Evolutionary conservation across 2,113 vertebrate species (phyloP).

Genomic region (Lasiurus borealis): DNA sequence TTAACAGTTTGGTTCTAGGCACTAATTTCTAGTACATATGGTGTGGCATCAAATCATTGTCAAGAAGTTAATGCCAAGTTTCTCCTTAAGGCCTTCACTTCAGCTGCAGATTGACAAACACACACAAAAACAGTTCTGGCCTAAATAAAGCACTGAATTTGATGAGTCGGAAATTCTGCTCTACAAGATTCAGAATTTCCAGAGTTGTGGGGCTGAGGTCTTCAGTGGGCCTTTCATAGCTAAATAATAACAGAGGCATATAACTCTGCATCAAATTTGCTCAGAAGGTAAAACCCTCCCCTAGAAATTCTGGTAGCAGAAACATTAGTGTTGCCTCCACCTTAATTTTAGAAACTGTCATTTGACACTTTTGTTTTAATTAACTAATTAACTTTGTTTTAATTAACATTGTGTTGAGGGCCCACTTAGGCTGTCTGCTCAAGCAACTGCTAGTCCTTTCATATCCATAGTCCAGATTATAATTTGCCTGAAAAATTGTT

Average conservation of each 20-base stretch:
- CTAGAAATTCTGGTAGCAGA: slow-evolving; percentile 27
- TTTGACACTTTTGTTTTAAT: slow-evolving; percentile 61
- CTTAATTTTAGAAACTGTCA: slow-evolving; percentile 66
- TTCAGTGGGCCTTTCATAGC: slow-evolving; percentile 8
- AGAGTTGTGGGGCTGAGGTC: not conserved
- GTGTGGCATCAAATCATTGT: slow-evolving; percentile 80
- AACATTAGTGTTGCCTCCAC: slow-evolving; percentile 1
- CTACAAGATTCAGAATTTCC: slow-evolving; percentile 52
- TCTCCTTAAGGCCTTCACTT: slow-evolving; percentile 78
- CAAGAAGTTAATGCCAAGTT: slow-evolving; percentile 82
- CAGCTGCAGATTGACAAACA: slow-evolving; percentile 79
- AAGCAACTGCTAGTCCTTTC: slow-evolving; percentile 1
- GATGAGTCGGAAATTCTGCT: slow-evolving; percentile 62
- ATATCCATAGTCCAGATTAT: not conserved
- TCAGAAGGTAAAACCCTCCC: slow-evolving; percentile 42
- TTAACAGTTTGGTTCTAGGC: slow-evolving; percentile 86
- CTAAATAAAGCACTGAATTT: slow-evolving; percentile 81
- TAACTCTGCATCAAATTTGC: slow-evolving; percentile 29
- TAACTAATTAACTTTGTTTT: slow-evolving; percentile 59
- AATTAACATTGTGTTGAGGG: slow-evolving; percentile 41
- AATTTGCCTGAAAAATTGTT: slow-evolving; percentile 23
- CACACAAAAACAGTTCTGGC: slow-evolving; percentile 71
- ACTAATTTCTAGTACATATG: slow-evolving; percentile 83
- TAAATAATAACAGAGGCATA: slow-evolving; percentile 33
- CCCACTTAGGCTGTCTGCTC: slow-evolving; percentile 13